Base-by-base conservation (phyloP, 2,113 vertebrate species). In the Rhineura floridana region DNA sequence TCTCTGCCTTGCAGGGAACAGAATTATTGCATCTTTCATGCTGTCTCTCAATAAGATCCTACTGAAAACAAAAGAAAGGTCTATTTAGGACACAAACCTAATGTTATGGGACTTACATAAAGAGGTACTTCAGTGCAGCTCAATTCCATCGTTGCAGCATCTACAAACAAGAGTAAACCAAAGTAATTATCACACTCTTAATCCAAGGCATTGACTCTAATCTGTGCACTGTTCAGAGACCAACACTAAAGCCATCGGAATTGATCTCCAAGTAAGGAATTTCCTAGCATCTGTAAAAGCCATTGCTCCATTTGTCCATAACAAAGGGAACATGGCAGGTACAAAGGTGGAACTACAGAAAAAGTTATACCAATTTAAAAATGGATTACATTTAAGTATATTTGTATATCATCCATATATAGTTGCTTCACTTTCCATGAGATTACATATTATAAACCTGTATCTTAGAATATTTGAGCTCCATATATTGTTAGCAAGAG, bases 91-190 rank as follows among this genome's bases (percentile, higher is more conserved):
- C 82, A 85, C 73, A 90, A 92, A 75, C 80, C 89, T 89, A 48
- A 1, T 4, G 52, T 77, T 88, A 52, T 52, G 90, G 87, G 73
- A 97, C 98, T 99, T 97, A 98, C 98, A 90, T 98, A 98, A 91
- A 98, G 97, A 95, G 98, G 98, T 87, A 96, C 97, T 96, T 98
- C 96, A 83, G 87, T 42, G 95, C 96, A 97, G 96, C 95, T 98
- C 94, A 98, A 81, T 96, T 98, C 98, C 98, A 98, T 98, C 93
- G 92, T 96, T 95, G 95, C 95, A n/a, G 94, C 97, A 97, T 97
- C 97, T 97, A 96, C 87, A 96, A 95, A 93, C 81, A n/a, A 92
- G 88, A 93, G 95, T 25, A 95, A 95, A 95, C 0, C 55, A 94
- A 75, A 46, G 69, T 25, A 84, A 90, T 96, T 95, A 96, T 23